Percentiles rank a stretch among this genome's conserved stretches.
Evolutionary conservation across 2,797 vertebrate species (phyloP).

Genomic region (Scomberomorus guttatus): DNA sequence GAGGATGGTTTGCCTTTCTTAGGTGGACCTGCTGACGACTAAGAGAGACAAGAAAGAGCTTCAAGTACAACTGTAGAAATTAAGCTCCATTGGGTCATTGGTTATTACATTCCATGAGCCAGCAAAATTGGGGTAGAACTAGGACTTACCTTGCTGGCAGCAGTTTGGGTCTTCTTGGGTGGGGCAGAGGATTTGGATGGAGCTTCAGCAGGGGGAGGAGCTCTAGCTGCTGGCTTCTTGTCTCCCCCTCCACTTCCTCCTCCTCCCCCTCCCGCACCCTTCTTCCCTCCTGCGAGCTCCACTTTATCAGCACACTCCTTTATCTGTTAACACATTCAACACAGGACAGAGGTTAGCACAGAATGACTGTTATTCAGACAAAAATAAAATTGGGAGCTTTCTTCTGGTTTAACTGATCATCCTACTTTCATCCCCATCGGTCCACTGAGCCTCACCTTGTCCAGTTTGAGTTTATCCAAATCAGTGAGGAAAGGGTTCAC

Average conservation of each 20-base stretch:
- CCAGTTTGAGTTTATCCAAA: slow-evolving; percentile 97
- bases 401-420: neutral
- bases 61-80: neutral
- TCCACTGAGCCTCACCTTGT: slow-evolving; percentile 86
- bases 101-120: neutral
- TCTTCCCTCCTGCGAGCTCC: slow-evolving; percentile 90
- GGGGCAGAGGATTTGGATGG: slow-evolving; percentile 83
- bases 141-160: slow-evolving; percentile 82
- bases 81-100: neutral
- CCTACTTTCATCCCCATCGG: too few species aligned
- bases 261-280: slow-evolving; percentile 69
- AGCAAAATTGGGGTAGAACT: neutral
- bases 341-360: neutral
- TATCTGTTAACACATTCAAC: slow-evolving; percentile 84
- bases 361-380: neutral
- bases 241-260: slow-evolving; percentile 81
- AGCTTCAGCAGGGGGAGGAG: slow-evolving; percentile 80
- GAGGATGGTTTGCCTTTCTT: slow-evolving; percentile 91
- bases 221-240: slow-evolving; percentile 88
- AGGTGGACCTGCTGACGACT: slow-evolving; percentile 84
- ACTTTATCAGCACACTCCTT: slow-evolving; percentile 97
- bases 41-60: neutral
- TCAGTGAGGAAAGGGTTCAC: slow-evolving; percentile 95
- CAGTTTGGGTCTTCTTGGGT: slow-evolving; percentile 85
- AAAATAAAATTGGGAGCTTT: neutral